Base-by-base conservation (phyloP, 2,113 vertebrate species). In the Aspidoscelis tigris region DNA sequence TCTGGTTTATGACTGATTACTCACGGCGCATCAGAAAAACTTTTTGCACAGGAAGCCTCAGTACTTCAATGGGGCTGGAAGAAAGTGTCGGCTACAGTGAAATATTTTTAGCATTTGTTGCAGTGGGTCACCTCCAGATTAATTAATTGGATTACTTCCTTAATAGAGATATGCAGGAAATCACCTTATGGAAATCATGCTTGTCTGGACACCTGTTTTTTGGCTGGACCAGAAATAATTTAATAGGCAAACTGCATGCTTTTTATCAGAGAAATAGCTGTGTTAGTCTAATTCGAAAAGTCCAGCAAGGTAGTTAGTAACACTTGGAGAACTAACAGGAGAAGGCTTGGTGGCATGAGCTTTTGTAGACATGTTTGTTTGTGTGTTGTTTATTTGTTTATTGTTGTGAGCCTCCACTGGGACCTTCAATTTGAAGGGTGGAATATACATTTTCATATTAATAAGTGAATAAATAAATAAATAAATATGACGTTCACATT, bases 1-100 rank as follows among this genome's bases (percentile, higher is more conserved):
- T 2, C 39, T 9, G 20, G 41, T 79, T 81, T 88, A 65, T 61
- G 58, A 71, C 0, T 6, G 71, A 69, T 64, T 82, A 66, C 81
- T 11, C 82, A 55, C 7, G 61, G 66, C 43, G 53, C n/a, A 65
- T 74, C 22, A 26, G 66, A 53, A 84, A 86, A 50, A 84, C 73
- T 76, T 68, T 43, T 16, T 87, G 64, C 2, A 1, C 16, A 43
- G 65, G 16, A 14, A 24, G 39, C 53, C 21, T 84, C 9, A 47
- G 26, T 74, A 64, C 43, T 43, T 20, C 76, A 43, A 83, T 33
- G 78, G 18, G 76, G 85, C 65, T 83, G 83, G 88, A 64, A 77
- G 39, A 64, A 88, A 70, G 74, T 2, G 24, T 22, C 75, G 58
- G 26, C 41, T 3, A 0, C 16, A 55, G 6, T 74, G 24, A 82